These are phyloP conservation scores for Lepidochitona cinerea DNA, from an alignment of 2,888 invertebrate species.

Conservation along the genomic window DNA sequence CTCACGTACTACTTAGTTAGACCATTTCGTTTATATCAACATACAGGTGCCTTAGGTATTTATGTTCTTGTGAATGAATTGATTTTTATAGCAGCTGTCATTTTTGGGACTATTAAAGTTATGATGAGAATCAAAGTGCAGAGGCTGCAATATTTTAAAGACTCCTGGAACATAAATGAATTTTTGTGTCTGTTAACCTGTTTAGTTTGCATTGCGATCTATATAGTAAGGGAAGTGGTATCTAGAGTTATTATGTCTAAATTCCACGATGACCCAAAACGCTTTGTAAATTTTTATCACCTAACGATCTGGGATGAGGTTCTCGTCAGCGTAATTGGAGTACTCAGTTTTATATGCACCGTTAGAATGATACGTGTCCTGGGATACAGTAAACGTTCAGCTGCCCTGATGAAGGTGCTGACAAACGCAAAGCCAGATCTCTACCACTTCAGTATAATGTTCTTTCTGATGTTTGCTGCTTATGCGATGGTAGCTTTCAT, in stretches of 20 bases:
- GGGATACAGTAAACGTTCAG: constrained; percentile 47
- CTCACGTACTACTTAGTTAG: constrained; percentile 38
- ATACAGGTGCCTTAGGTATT: constrained; percentile 33
- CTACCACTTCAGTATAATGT: constrained; percentile 47
- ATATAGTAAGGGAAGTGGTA: constrained; percentile 38
- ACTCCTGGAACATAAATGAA: background rate
- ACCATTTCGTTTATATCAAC: constrained; percentile 38
- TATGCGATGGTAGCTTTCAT: constrained; percentile 47
- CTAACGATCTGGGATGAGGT: constrained; percentile 70
- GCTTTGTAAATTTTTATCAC: constrained; percentile 65
- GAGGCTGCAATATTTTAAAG: constrained; percentile 9
- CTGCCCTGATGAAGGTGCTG: constrained; percentile 40
- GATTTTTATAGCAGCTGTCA: constrained; percentile 29
- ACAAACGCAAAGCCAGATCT: constrained; percentile 39
- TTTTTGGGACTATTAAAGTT: constrained; percentile 31
- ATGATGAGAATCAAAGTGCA: constrained; percentile 27
- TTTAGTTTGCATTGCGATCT: background rate
- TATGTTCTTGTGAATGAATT: constrained; percentile 41
- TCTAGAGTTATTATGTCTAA: constrained; percentile 33
- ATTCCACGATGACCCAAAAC: constrained; percentile 40
- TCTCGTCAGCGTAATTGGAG: constrained; percentile 38
- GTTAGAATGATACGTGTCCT: constrained; percentile 47
- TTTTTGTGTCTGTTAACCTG: background rate
- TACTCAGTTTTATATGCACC: constrained; percentile 45
- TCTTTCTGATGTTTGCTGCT: constrained; percentile 36